These are phyloP conservation scores for Bufo gargarizans DNA, from an alignment of 2,113 vertebrate genomes.

Conservation along the genomic window DNA sequence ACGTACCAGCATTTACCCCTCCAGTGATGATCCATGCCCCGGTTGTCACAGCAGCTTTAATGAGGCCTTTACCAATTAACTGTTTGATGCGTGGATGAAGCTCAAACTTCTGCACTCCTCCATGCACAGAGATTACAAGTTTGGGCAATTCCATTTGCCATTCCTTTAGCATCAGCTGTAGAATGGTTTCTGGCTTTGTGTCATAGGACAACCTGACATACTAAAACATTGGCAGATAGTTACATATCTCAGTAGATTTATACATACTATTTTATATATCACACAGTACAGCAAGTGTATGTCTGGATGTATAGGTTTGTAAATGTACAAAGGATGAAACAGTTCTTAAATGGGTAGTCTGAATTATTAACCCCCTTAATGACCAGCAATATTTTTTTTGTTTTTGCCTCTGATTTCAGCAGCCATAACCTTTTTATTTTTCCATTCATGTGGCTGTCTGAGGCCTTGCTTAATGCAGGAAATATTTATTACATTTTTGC, in stretches of 20 bases:
- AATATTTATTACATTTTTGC: too few species aligned
- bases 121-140: constrained; percentile 97
- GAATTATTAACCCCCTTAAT: too few species aligned
- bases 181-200: constrained; percentile 90
- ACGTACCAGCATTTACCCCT: constrained; percentile 94
- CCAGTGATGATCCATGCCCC: constrained; percentile 99
- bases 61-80: constrained; percentile 95
- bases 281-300: neutral
- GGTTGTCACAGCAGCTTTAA: constrained; percentile 97
- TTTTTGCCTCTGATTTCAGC: too few species aligned
- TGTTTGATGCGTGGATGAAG: constrained; percentile 97
- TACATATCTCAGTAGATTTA: neutral
- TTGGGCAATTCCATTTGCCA: constrained; percentile 99
- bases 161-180: constrained; percentile 95
- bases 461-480: too few species aligned
- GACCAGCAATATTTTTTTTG: too few species aligned
- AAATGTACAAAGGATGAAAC: neutral
- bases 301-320: neutral
- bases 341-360: too few species aligned
- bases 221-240: constrained; percentile 66
- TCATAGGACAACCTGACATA: constrained; percentile 93
- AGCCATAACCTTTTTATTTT: too few species aligned
- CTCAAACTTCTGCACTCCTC: constrained; percentile 98
- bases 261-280: neutral
- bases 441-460: too few species aligned